Conservation (phyloP, 2,797 vertebrate species). For the Anguilla megastoma region DNA sequence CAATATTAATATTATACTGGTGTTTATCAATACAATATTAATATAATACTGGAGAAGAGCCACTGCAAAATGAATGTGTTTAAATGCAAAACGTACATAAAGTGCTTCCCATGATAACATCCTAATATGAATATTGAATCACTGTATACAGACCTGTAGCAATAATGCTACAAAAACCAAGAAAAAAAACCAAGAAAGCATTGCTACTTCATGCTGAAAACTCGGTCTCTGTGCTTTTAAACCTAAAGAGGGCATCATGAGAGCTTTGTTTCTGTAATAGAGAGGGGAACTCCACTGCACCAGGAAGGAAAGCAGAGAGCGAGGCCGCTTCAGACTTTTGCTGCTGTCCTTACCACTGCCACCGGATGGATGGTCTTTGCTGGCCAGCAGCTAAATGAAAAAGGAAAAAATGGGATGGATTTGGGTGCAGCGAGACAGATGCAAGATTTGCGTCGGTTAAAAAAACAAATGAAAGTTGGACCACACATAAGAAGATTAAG, state of each 20-base stretch:
- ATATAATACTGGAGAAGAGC: not conserved
- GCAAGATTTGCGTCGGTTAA: not conserved
- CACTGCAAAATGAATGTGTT: not conserved
- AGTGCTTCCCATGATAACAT: no score
- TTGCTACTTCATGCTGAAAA: not conserved
- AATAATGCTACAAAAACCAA: not conserved
- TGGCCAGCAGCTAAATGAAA: not conserved
- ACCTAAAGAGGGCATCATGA: not conserved
- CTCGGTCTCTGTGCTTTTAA: not conserved
- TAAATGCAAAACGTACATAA: no score
- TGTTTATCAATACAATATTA: not conserved
- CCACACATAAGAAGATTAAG: not conserved
- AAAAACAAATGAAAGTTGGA: slow-evolving; percentile 14
- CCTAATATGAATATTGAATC: no score
- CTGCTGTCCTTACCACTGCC: not conserved
- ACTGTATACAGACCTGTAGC: not conserved
- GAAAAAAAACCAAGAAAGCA: not conserved
- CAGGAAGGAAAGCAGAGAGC: not conserved
- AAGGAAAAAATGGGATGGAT: not conserved
- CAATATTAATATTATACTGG: not conserved
- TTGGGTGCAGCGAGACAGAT: not conserved
- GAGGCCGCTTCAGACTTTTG: not conserved
- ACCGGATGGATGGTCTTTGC: not conserved
- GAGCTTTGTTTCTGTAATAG: not conserved
- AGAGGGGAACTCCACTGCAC: not conserved